These are phyloP conservation scores for Coelogynopora nodosa DNA, from an alignment of 2,888 invertebrate genomes.

Conservation along the genomic window DNA sequence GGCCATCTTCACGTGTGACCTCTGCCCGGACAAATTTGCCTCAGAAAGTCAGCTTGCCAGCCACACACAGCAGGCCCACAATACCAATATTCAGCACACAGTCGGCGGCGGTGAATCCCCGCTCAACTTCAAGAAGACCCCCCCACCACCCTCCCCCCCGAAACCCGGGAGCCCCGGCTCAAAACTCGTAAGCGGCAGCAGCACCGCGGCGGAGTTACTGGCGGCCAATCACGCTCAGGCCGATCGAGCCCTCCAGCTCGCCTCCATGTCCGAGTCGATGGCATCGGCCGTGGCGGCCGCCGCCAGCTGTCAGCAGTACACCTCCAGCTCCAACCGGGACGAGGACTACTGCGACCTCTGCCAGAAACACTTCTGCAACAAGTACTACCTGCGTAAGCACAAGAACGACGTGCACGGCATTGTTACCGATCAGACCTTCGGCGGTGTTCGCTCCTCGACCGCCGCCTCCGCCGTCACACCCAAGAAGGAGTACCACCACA, in stretches of 20 bases:
- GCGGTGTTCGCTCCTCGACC: neutral
- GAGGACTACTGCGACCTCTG: conserved; percentile 63
- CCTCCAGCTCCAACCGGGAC: neutral
- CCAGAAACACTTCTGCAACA: conserved; percentile 63
- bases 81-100: no score
- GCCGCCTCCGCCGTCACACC: neutral
- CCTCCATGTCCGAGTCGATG: neutral
- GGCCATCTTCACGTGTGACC: no score
- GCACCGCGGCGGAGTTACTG: no score
- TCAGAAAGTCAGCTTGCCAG: no score
- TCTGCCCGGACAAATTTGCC: no score
- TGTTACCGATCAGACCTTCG: conserved; percentile 44
- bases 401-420: conserved; percentile 63
- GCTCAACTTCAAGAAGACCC: no score
- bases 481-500: neutral
- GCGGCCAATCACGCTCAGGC: no score
- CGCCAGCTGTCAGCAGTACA: neutral
- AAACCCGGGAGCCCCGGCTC: no score
- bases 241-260: neutral
- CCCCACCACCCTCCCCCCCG: no score
- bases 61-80: no score
- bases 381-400: conserved; percentile 63
- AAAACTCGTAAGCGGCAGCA: no score
- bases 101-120: no score
- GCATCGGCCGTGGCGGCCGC: neutral